These are phyloP conservation scores for Psophia crepitans DNA, from an alignment of 2,113 vertebrate species.

Conservation along the genomic window DNA sequence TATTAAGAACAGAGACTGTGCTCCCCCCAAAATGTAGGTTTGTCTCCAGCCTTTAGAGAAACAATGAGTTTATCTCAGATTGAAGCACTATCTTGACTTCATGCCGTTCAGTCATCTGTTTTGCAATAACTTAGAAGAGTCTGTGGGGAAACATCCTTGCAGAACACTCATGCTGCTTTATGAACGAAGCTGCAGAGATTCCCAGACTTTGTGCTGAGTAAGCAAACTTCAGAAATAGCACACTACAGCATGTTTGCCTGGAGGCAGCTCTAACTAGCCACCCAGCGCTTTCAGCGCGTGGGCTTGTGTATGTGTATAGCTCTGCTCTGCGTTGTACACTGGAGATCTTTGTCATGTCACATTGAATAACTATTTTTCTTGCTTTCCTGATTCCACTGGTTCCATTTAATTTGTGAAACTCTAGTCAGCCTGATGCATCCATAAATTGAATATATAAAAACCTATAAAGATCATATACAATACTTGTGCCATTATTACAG, in stretches of 20 bases:
- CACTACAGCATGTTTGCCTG: background rate
- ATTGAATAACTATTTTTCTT: background rate
- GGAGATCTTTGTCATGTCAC: background rate
- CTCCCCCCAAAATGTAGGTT: background rate
- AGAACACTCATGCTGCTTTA: background rate
- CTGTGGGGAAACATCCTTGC: background rate
- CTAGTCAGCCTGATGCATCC: background rate
- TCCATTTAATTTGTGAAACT: background rate
- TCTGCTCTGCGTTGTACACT: accelerated
- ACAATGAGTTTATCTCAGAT: background rate
- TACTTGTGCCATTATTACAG: background rate
- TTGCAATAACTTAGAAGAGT: background rate
- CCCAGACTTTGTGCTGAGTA: background rate
- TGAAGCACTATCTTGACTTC: background rate
- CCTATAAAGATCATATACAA: background rate
- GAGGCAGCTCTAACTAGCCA: background rate
- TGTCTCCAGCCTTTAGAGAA: background rate
- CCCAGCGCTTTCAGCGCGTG: background rate
- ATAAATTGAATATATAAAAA: background rate
- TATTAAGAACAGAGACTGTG: background rate
- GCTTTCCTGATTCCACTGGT: background rate
- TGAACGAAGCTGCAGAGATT: background rate
- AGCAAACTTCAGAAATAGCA: background rate
- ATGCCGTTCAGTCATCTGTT: background rate
- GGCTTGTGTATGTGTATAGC: background rate